A percentile compares a stretch with the other conserved stretches of the same genome.
phyloP scores from a whole-genome alignment of 2,797 vertebrate species.

The Epinephelus malabaricus region DNA sequence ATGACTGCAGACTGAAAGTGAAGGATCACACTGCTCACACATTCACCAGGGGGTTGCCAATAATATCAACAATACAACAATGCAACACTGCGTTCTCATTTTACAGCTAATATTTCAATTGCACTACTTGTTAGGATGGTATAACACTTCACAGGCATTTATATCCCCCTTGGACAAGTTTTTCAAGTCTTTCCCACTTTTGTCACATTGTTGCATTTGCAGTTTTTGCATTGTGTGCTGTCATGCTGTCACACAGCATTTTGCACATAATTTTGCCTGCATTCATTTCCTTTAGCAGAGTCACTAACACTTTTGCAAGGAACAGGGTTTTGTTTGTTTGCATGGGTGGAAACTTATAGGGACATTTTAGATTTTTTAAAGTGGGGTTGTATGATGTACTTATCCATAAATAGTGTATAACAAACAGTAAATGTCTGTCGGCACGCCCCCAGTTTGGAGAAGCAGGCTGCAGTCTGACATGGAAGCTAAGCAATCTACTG shows the following conservation, averaged over 20 bases:
- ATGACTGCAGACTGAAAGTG: neutral
- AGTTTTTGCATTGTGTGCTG: neutral
- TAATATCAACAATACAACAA: neutral
- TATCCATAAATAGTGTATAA: no score
- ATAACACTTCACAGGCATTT: neutral
- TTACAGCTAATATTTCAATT: neutral
- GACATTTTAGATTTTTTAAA: no score
- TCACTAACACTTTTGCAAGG: neutral
- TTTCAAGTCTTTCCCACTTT: neutral
- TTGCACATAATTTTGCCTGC: neutral
- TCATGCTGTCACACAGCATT: neutral
- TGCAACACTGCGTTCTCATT: neutral
- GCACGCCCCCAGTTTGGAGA: no score
- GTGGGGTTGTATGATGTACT: no score
- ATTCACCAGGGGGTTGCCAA: neutral
- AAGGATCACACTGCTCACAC: neutral
- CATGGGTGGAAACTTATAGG: no score
- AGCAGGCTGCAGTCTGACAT: no score
- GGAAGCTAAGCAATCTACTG: no score
- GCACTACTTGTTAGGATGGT: neutral
- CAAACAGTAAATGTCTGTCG: no score
- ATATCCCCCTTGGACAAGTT: neutral
- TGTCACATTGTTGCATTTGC: conserved; percentile 1
- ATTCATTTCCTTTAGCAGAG: neutral
- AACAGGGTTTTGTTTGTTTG: neutral